These are phyloP conservation scores for Camelus bactrianus DNA, from an alignment of 2,113 vertebrate genomes.

Conservation along the genomic window DNA sequence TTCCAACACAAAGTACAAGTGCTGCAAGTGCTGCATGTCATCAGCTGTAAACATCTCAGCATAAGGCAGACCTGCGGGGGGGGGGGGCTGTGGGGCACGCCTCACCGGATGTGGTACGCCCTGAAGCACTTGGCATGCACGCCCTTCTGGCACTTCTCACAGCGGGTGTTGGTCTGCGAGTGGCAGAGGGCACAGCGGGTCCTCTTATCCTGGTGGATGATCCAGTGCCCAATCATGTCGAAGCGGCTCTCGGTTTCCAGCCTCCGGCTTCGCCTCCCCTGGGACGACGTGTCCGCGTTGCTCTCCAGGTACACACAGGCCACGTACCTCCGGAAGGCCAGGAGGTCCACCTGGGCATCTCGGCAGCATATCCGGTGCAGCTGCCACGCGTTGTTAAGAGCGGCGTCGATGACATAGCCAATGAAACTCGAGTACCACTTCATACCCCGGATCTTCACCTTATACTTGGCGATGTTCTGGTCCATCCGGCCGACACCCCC, in stretches of 20 bases:
- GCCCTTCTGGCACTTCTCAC: slow-evolving; percentile 74
- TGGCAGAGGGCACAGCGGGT: slow-evolving; percentile 72
- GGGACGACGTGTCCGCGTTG: background rate
- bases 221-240: slow-evolving; percentile 74
- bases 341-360: slow-evolving; percentile 48
- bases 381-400: slow-evolving; percentile 73
- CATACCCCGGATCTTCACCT: slow-evolving; percentile 65
- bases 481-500: slow-evolving; percentile 60
- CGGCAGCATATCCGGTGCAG: slow-evolving; percentile 57
- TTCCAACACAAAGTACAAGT: background rate
- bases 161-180: slow-evolving; percentile 70
- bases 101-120: slow-evolving; percentile 66
- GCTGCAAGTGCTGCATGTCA: background rate
- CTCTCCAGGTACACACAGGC: slow-evolving; percentile 74
- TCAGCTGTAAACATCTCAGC: background rate
- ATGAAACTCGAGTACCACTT: slow-evolving; percentile 71
- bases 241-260: slow-evolving; percentile 71
- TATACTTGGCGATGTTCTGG: slow-evolving; percentile 71
- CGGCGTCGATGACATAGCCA: slow-evolving; percentile 32
- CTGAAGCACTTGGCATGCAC: slow-evolving; percentile 75
- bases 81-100: background rate
- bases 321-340: slow-evolving; percentile 61
- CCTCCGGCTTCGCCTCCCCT: background rate
- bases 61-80: background rate
- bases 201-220: slow-evolving; percentile 72